These are phyloP conservation scores for Saguinus imperator DNA, from an alignment of 2,113 vertebrate species.

Conservation along the genomic window DNA sequence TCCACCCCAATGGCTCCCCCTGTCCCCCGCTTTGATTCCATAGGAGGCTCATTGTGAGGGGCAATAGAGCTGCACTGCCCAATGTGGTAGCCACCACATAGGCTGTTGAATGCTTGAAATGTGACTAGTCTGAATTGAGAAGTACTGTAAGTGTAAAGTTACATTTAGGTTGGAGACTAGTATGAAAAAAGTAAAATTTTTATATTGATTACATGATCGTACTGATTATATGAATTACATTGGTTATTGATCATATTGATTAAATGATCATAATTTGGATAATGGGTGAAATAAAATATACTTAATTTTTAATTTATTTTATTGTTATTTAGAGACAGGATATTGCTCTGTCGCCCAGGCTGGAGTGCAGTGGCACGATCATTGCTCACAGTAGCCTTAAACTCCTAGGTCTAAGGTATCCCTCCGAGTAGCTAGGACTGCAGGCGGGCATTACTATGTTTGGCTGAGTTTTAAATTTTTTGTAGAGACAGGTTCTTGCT, in stretches of 20 bases:
- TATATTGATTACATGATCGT: background rate
- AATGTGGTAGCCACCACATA: background rate
- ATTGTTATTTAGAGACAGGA: background rate
- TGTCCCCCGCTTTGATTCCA: background rate
- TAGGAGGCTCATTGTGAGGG: background rate
- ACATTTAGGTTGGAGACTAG: background rate
- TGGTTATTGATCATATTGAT: background rate
- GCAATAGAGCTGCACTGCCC: background rate
- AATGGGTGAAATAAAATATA: background rate
- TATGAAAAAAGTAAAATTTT: background rate
- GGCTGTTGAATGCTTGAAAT: background rate
- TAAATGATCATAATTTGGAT: background rate
- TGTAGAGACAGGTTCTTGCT: background rate
- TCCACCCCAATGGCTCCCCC: background rate
- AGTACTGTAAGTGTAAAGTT: constrained; percentile 10
- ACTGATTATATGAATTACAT: background rate
- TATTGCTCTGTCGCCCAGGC: background rate
- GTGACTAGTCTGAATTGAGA: background rate
- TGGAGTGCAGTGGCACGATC: background rate
- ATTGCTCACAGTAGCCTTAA: no score
- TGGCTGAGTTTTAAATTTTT: background rate
- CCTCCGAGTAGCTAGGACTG: no score
- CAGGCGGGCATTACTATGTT: no score
- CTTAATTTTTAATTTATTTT: background rate
- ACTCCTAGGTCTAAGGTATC: no score